Percentiles rank a stretch among this genome's conserved stretches.
These are phyloP conservation scores for Drosophila trapezifrons DNA, from an alignment of 1,140 invertebrate genomes.

Conservation along the genomic window DNA sequence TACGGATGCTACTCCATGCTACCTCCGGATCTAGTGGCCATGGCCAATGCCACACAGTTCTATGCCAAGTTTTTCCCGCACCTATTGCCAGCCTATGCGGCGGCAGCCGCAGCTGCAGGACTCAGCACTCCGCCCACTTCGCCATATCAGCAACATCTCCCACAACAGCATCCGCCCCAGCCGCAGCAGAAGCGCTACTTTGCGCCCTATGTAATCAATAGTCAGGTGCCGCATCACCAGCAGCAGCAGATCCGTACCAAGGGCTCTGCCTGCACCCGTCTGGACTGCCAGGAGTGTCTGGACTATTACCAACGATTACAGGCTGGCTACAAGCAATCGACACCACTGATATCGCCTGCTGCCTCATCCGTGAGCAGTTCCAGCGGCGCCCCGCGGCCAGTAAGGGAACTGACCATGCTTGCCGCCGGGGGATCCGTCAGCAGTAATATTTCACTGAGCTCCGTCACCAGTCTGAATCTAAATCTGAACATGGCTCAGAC, in stretches of 20 bases:
- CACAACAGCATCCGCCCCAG: conserved; percentile 41
- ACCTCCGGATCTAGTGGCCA: conserved; percentile 68
- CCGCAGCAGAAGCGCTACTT: conserved; percentile 74
- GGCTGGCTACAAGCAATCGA: conserved; percentile 40
- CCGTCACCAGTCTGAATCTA: conserved; percentile 70
- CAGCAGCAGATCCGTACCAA: conserved; percentile 22
- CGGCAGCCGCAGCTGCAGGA: conserved; percentile 61
- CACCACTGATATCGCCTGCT: conserved; percentile 65
- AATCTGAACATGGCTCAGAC: conserved; percentile 47
- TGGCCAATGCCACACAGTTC: conserved; percentile 80
- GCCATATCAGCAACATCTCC: conserved; percentile 55
- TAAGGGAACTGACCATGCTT: conserved; percentile 31
- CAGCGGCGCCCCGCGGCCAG: conserved; percentile 39
- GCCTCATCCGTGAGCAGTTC: conserved; percentile 70
- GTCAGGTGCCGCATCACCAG: conserved; percentile 12
- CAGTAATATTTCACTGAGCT: conserved; percentile 68
- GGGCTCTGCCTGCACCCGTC: conserved; percentile 48
- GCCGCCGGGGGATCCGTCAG: conserved; percentile 13
- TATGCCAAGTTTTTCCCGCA: conserved; percentile 82
- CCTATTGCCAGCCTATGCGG: conserved; percentile 69
- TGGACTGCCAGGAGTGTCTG: conserved; percentile 67
- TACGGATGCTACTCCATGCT: conserved; percentile 58
- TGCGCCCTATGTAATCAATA: conserved; percentile 74
- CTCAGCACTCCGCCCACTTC: conserved; percentile 66
- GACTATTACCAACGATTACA: conserved; percentile 68